These are phyloP conservation scores for Brachypalpus laphriformis DNA, from an alignment of 2,888 invertebrate genomes.

Conservation along the genomic window DNA sequence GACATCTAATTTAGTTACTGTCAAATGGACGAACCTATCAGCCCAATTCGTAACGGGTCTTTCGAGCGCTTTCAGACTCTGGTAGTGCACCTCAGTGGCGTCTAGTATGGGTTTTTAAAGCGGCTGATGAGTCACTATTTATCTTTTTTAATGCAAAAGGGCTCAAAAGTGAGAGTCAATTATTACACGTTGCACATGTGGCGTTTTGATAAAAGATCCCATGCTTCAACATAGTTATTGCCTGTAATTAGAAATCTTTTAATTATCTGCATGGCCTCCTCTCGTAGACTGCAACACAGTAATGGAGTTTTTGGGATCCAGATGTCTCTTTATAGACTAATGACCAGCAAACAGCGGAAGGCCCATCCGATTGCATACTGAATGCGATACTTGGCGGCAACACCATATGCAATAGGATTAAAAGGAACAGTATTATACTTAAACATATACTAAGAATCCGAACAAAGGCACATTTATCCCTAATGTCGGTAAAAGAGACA, in stretches of 20 bases:
- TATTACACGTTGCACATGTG: slow-evolving; percentile 26
- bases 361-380: too few species aligned
- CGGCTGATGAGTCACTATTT: slow-evolving; percentile 16
- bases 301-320: slow-evolving; percentile 41
- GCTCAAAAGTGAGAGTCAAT: slow-evolving; percentile 31
- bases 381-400: too few species aligned
- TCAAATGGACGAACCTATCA: slow-evolving; percentile 44
- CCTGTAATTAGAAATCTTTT: slow-evolving; percentile 11
- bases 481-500: too few species aligned
- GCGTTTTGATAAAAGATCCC: slow-evolving; percentile 1
- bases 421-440: too few species aligned
- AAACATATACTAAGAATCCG: too few species aligned
- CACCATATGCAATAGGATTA: too few species aligned
- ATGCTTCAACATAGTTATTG: neutral
- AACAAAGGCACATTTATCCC: too few species aligned
- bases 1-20: slow-evolving; percentile 1
- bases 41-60: too few species aligned
- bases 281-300: slow-evolving; percentile 36
- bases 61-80: slow-evolving; percentile 25
- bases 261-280: slow-evolving; percentile 22
- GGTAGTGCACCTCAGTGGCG: slow-evolving; percentile 18
- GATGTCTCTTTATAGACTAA: neutral
- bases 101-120: slow-evolving; percentile 14
- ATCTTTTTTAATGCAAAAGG: slow-evolving; percentile 3
- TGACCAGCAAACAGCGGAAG: too few species aligned